Conservation (phyloP, 2,888 invertebrate genomes). For the Clistopyga incitator region DNA sequence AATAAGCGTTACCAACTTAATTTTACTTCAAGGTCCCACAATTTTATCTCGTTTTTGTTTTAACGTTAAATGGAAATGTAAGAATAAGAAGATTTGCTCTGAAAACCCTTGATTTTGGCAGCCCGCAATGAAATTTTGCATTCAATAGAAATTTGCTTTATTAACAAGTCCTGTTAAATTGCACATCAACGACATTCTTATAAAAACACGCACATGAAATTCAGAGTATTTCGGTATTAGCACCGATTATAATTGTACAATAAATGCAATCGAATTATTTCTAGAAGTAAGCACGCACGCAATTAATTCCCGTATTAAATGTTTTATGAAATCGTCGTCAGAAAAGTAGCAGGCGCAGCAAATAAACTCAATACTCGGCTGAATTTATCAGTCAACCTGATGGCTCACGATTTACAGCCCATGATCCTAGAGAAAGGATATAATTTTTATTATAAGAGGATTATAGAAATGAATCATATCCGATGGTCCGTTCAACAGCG, state of each 20-base stretch:
- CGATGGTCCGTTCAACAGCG: constrained; percentile 13
- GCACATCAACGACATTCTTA: no score
- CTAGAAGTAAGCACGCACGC: neutral
- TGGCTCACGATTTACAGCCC: constrained; percentile 24
- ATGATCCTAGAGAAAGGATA: constrained; percentile 3
- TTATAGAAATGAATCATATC: constrained; percentile 37
- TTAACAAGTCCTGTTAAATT: no score
- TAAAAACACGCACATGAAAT: neutral
- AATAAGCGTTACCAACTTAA: no score
- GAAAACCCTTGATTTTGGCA: no score
- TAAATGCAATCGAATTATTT: neutral
- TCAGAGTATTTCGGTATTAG: neutral
- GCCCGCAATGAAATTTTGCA: no score
- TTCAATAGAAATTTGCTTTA: no score
- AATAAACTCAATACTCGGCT: neutral
- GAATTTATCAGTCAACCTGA: constrained; percentile 16
- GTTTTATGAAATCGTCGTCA: constrained; percentile 7
- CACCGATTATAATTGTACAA: neutral
- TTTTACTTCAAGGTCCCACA: no score
- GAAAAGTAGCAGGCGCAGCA: neutral
- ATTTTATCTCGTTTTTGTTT: no score
- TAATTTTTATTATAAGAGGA: constrained; percentile 22
- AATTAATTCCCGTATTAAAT: neutral
- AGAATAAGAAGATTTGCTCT: no score
- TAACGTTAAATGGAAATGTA: no score